phyloP scores from a whole-genome alignment of 2,113 vertebrate genomes.

The Spheniscus mendiculus region DNA sequence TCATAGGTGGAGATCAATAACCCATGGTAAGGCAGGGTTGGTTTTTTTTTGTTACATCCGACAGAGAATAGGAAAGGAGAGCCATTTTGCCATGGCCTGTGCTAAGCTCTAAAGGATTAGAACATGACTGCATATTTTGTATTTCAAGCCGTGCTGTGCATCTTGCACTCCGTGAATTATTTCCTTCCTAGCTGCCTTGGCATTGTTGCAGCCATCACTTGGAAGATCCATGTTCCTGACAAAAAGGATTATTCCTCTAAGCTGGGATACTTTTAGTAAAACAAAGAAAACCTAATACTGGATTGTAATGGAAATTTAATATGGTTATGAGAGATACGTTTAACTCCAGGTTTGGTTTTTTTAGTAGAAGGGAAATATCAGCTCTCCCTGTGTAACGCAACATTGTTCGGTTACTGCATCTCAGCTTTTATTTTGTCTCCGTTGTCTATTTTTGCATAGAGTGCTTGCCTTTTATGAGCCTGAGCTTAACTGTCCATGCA shows the following conservation, averaged over 20 bases:
- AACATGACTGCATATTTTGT: fast-evolving
- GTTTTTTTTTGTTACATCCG: background rate
- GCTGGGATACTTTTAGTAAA: background rate
- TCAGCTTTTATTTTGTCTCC: background rate
- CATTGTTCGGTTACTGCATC: background rate
- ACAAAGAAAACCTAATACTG: background rate
- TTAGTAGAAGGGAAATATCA: background rate
- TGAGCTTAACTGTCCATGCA: background rate
- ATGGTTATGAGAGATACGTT: fast-evolving
- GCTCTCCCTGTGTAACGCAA: background rate
- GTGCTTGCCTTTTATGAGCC: background rate
- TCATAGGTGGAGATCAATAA: fast-evolving
- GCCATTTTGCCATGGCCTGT: background rate
- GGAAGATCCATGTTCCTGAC: background rate
- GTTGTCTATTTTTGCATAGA: background rate
- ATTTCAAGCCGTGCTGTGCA: background rate
- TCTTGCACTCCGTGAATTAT: background rate
- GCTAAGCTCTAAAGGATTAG: background rate
- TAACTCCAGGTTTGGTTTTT: background rate
- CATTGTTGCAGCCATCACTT: background rate
- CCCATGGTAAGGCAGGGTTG: fast-evolving
- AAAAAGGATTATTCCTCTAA: background rate
- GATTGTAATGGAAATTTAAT: background rate
- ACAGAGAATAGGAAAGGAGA: background rate
- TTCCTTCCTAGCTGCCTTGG: background rate